phyloP scores from a whole-genome alignment of 2,797 vertebrate genomes.

The Apogon talboti region DNA sequence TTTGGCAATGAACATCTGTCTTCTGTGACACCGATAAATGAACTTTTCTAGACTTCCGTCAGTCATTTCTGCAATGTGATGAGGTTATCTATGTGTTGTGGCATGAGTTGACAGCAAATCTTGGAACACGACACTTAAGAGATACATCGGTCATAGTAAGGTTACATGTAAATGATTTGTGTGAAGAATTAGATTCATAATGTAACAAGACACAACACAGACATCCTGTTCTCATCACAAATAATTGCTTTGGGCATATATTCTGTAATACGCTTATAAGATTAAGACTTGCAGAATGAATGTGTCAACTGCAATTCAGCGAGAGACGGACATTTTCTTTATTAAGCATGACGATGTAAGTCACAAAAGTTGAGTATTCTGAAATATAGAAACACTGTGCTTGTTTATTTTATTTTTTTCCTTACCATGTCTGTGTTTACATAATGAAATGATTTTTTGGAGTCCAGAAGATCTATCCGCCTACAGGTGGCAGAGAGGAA shows the following conservation, averaged over 20 bases:
- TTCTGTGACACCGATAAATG: conserved; percentile 54
- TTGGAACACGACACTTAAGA: conserved; percentile 54
- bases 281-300: conserved; percentile 77
- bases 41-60: conserved; percentile 63
- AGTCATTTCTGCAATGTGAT: conserved; percentile 35
- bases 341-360: conserved; percentile 62
- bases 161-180: conserved; percentile 76
- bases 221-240: conserved; percentile 73
- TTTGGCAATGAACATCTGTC: conserved; percentile 43
- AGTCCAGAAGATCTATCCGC: neutral
- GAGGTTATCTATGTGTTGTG: conserved; percentile 39
- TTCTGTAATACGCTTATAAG: conserved; percentile 75
- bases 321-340: conserved; percentile 62
- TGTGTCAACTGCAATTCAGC: conserved; percentile 74
- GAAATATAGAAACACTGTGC: conserved; percentile 17
- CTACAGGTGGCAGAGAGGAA: conserved; percentile 8
- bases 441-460: conserved; percentile 15
- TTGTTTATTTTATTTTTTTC: neutral
- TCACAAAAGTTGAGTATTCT: conserved; percentile 47
- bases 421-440: neutral
- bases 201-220: conserved; percentile 75
- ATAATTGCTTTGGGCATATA: conserved; percentile 77
- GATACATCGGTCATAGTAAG: conserved; percentile 54
- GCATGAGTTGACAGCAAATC: conserved; percentile 56
- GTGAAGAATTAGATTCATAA: conserved; percentile 79